Conservation (phyloP, 2,113 vertebrate species). For the Neogale vison region DNA sequence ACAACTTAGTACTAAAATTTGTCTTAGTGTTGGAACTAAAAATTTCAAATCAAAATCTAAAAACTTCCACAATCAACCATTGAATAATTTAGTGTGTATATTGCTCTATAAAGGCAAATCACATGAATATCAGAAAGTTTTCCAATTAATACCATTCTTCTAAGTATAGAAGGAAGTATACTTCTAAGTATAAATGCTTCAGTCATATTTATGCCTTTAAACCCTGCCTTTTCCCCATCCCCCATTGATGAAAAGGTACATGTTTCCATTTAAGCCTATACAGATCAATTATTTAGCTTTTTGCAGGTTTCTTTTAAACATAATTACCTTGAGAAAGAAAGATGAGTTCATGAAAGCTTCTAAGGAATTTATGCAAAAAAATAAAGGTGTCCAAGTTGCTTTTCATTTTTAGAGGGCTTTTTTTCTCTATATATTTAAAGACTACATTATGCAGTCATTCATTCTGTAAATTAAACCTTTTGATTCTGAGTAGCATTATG, state of each 20-base stretch:
- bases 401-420: slow-evolving; percentile 62
- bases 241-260: neutral
- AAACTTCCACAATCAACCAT: neutral
- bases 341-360: slow-evolving; percentile 63
- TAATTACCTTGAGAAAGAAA: slow-evolving; percentile 58
- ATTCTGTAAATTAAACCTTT: slow-evolving; percentile 71
- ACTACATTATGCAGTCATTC: slow-evolving; percentile 59
- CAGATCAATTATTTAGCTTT: slow-evolving; percentile 45
- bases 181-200: slow-evolving; percentile 33
- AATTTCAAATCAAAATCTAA: neutral
- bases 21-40: slow-evolving; percentile 12
- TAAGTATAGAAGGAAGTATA: no score
- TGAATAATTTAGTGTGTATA: slow-evolving; percentile 5
- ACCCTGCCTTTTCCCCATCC: neutral
- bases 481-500: slow-evolving; percentile 63
- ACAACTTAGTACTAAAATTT: slow-evolving; percentile 28
- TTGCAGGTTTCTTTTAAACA: slow-evolving; percentile 32
- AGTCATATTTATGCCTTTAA: slow-evolving; percentile 16
- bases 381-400: slow-evolving; percentile 36
- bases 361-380: slow-evolving; percentile 54
- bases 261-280: slow-evolving; percentile 16
- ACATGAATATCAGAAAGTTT: neutral
- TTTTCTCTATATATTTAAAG: slow-evolving; percentile 52
- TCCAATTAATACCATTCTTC: neutral
- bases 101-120: slow-evolving; percentile 18